Conservation (phyloP, 2,888 invertebrate species). For the Iselma pallidipennis region DNA sequence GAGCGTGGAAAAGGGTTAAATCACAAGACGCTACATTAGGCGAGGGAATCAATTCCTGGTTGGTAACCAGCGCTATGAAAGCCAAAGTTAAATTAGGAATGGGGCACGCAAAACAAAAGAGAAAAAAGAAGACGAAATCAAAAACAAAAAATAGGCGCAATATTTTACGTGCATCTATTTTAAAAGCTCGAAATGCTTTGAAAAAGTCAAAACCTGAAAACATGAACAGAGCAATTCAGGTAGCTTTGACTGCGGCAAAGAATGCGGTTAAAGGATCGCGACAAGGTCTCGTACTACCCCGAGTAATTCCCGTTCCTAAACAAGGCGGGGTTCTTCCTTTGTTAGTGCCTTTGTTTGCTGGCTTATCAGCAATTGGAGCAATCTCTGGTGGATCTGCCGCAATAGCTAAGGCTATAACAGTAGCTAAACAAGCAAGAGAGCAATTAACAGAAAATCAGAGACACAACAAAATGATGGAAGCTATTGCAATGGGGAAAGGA, state of each 20-base stretch:
- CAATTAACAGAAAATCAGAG: constrained; percentile 42
- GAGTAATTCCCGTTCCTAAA: constrained; percentile 46
- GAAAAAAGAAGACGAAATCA: constrained; percentile 23
- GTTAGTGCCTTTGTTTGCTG: constrained; percentile 47
- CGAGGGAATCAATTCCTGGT: constrained; percentile 41
- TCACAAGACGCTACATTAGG: constrained; percentile 38
- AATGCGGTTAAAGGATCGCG: constrained; percentile 11
- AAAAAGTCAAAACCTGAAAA: constrained; percentile 17
- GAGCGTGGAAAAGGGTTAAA: constrained; percentile 40
- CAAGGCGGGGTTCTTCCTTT: constrained; percentile 41
- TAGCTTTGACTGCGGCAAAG: constrained; percentile 20
- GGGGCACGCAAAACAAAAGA: constrained; percentile 20
- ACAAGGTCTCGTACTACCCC: constrained; percentile 11
- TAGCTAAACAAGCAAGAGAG: constrained; percentile 43
- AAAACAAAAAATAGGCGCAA: constrained; percentile 7
- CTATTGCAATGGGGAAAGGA: constrained; percentile 45
- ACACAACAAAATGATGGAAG: constrained; percentile 51
- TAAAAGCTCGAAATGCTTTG: neutral
- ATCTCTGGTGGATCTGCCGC: constrained; percentile 48
- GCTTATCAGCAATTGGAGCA: constrained; percentile 44
- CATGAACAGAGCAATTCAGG: constrained; percentile 26
- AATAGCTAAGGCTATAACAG: constrained; percentile 47
- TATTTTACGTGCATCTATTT: neutral
- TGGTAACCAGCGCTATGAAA: constrained; percentile 42
- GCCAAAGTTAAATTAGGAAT: constrained; percentile 41